Evolutionary conservation across 2,797 vertebrate genomes (phyloP), one percentile per base, ranked within the genome.

Genomic region (Prionace glauca): DNA sequence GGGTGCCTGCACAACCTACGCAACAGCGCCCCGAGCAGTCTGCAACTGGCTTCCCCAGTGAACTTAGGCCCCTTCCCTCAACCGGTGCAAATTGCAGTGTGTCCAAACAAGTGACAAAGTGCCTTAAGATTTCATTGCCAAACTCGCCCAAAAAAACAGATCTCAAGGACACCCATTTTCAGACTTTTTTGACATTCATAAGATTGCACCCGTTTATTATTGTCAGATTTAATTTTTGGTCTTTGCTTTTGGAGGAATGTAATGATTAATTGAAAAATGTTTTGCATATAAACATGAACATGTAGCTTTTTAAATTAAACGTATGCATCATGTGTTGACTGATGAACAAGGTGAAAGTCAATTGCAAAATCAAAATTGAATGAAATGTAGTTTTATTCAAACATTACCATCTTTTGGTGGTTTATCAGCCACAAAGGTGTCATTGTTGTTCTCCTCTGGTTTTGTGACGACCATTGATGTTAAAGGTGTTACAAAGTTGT

Each of bases 381-480:
- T 41, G n/a, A n/a, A 92, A 20, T 18, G 18, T 92, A 67, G 32
- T 36, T 67, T 36, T 92, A 65, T 26, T 92, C 62, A 92, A 69
- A 41, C 18, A 67, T 74, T 95, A 95, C 93, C 93, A 99, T 99
- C 98, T 96, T 99, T 98, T 65, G 97, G 97, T 56, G 98, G 97
- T 96, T 99, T 99, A 97, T 99, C 97, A 1, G 98, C 99, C 10
- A 99, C 97, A 36, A 97, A 96, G 0, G 96, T 96, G 24, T 97
- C 96, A 9, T 96, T 95, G 0, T 95, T 96, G 3, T 97, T 97
- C 1, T 96, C 96, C 95, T 99, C 98, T 32, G 99, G 99, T 96
- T 99, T 99, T 96, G 98, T 99, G 96, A 99, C 99, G 96, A 99
- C 98, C 99, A 99, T 99, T 96, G 99, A 99, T 20, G 99, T 99